These are phyloP conservation scores for Amblyraja radiata DNA, from an alignment of 2,797 vertebrate species.

Conservation along the genomic window DNA sequence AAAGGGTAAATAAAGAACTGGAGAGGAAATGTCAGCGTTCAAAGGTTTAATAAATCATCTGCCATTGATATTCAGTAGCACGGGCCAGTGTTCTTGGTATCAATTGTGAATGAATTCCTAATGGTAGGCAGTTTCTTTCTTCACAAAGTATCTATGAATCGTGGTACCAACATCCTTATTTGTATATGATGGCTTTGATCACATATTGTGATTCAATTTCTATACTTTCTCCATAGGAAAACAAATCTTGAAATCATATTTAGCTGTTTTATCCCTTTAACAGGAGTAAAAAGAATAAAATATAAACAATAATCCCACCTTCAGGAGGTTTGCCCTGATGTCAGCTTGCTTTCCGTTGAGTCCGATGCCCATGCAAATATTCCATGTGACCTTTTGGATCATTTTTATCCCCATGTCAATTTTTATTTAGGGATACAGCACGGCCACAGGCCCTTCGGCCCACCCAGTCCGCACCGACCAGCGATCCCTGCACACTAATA, in stretches of 20 bases:
- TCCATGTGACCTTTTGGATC: background rate
- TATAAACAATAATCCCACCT: background rate
- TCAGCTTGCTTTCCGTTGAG: background rate
- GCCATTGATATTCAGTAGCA: background rate
- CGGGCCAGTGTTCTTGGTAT: background rate
- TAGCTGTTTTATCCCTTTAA: background rate
- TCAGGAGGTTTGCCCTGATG: background rate
- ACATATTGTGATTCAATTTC: background rate
- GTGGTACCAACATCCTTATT: background rate
- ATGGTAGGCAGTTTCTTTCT: background rate
- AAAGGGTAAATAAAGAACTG: background rate
- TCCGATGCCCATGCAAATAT: background rate
- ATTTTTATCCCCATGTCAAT: background rate
- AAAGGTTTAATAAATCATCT: background rate
- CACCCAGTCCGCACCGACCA: too few species aligned
- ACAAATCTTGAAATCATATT: background rate
- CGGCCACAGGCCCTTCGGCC: too few species aligned
- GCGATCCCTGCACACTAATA: too few species aligned
- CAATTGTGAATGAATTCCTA: background rate
- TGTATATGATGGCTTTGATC: constrained; percentile 24
- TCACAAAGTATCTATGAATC: background rate
- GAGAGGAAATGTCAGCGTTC: background rate
- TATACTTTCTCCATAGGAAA: background rate
- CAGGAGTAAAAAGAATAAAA: background rate
- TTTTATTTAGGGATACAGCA: too few species aligned